Percentiles rank a stretch among this genome's conserved stretches.
These are phyloP conservation scores for Mamestra configurata DNA, from an alignment of 1,140 invertebrate genomes.

Conservation along the genomic window DNA sequence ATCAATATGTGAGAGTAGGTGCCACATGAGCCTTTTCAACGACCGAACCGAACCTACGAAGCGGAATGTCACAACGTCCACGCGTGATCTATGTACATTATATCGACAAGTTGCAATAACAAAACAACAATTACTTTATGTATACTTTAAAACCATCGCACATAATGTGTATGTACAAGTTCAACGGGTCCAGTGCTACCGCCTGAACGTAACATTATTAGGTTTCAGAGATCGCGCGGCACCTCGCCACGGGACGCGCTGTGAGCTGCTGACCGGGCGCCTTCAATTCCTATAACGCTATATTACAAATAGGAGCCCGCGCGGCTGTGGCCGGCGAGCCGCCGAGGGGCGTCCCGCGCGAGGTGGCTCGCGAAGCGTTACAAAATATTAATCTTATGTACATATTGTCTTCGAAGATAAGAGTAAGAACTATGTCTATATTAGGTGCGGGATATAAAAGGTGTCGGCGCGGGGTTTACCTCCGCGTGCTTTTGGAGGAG, in stretches of 20 bases:
- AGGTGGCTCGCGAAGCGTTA: conserved; percentile 72
- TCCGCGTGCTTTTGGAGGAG: conserved; percentile 86
- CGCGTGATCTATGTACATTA: conserved; percentile 83
- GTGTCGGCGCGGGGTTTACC: conserved; percentile 77
- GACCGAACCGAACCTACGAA: conserved; percentile 70
- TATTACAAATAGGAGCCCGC: conserved; percentile 60
- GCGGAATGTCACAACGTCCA: conserved; percentile 75
- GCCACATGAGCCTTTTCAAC: conserved; percentile 65
- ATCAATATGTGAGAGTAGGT: conserved; percentile 73
- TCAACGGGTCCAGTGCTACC: conserved; percentile 73
- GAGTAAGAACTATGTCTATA: conserved; percentile 82
- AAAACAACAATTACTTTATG: conserved; percentile 84
- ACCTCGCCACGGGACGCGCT: conserved; percentile 59
- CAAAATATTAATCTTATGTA: conserved; percentile 88
- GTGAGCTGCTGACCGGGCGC: conserved; percentile 49
- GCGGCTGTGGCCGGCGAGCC: not conserved
- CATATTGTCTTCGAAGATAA: conserved; percentile 88
- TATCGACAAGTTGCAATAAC: conserved; percentile 85
- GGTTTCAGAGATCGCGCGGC: conserved; percentile 71
- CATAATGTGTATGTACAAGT: conserved; percentile 82
- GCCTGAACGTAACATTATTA: conserved; percentile 77
- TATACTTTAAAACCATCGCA: conserved; percentile 82
- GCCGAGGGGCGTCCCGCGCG: conserved; percentile 26
- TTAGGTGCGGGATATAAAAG: conserved; percentile 74
- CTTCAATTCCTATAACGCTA: conserved; percentile 75